Evolutionary conservation across 1,140 invertebrate genomes (phyloP).

Genomic region (Camponotus floridanus): DNA sequence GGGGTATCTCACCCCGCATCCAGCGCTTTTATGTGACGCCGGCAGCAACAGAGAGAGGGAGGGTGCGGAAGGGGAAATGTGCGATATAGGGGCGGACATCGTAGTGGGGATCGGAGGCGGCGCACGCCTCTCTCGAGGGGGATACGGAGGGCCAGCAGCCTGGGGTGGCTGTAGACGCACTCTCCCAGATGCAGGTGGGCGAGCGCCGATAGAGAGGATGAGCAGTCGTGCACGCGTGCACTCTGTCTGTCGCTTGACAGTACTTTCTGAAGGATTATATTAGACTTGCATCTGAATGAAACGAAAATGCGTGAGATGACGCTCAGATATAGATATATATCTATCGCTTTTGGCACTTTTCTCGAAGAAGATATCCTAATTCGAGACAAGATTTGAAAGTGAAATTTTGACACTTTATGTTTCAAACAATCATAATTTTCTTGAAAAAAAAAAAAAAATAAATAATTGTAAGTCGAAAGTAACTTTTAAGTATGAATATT

Average conservation of each 20-base stretch:
- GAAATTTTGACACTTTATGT: neutral
- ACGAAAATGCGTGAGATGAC: neutral
- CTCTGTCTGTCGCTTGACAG: conserved; percentile 51
- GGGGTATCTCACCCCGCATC: conserved; percentile 69
- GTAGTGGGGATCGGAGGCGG: conserved; percentile 73
- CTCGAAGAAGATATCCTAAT: neutral
- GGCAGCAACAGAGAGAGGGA: conserved; percentile 54
- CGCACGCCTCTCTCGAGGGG: conserved; percentile 74
- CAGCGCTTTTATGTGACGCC: conserved; percentile 71
- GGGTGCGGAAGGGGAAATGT: conserved; percentile 25
- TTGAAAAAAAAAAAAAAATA: neutral
- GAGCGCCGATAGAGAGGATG: conserved; percentile 63
- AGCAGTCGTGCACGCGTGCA: conserved; percentile 67
- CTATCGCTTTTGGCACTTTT: neutral
- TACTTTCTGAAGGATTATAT: conserved; percentile 35
- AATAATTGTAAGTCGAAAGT: neutral
- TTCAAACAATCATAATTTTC: neutral
- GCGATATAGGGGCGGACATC: conserved; percentile 71
- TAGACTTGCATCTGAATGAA: neutral
- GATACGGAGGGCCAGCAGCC: conserved; percentile 70
- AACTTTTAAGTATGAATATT: neutral
- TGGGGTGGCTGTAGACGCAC: conserved; percentile 72
- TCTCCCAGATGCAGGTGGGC: conserved; percentile 75
- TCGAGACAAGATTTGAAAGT: neutral
- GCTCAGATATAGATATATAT: neutral